These are phyloP conservation scores for Ctenopoma multispine DNA, from an alignment of 2,797 vertebrate genomes.

Conservation along the genomic window DNA sequence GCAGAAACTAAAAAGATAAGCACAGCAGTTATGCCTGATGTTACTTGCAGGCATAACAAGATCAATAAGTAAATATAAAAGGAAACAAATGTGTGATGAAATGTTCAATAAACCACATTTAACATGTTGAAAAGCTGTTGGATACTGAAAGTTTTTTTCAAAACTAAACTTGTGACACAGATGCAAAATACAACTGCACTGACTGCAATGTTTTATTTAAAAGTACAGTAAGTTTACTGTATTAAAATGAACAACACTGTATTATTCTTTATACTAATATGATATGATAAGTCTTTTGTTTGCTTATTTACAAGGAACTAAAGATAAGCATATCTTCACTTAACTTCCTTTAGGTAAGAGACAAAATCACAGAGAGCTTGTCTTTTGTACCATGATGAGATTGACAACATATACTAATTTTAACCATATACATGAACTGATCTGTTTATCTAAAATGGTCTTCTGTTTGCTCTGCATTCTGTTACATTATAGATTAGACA, in stretches of 20 bases:
- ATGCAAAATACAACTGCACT: background rate
- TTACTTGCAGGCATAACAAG: slow-evolving; percentile 15
- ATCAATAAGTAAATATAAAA: slow-evolving; percentile 25
- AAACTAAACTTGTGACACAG: background rate
- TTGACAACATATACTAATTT: background rate
- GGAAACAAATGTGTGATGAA: slow-evolving; percentile 8
- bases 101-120: slow-evolving; percentile 1
- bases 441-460: background rate
- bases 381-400: background rate
- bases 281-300: background rate
- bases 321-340: background rate
- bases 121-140: too few relatives aligned
- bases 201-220: background rate
- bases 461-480: background rate
- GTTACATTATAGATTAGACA: background rate
- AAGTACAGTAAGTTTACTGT: background rate
- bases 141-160: slow-evolving; percentile 6
- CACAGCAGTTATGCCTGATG: slow-evolving; percentile 9
- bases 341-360: background rate
- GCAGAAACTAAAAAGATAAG: background rate
- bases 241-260: background rate
- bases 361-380: background rate
- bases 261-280: background rate
- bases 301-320: background rate
- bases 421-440: background rate